Evolutionary conservation across 2,888 invertebrate genomes (phyloP), one percentile per base, ranked within the genome.

Genomic region (Xylocampa areola): DNA sequence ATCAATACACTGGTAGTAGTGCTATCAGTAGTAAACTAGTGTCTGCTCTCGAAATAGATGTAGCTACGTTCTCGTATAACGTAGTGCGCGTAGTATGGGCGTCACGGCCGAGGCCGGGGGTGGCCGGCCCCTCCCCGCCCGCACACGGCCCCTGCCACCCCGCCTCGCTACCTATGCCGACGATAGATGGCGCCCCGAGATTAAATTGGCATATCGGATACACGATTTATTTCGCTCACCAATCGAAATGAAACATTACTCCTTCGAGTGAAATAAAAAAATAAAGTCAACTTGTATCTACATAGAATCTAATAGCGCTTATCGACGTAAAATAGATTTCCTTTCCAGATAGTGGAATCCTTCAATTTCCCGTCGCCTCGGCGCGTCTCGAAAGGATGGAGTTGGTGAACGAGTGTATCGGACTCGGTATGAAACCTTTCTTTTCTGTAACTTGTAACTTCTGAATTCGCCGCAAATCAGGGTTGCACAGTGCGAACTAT

Each of bases 141-240:
- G 13, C 23, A 37, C 49, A n/a, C n/a, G 43, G 52, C 30, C 53
- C 53, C 54, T 27, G 49, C 68, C 55, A 45, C 53, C 68, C 51
- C 63, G 47, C 59, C 70, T 63, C 71, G 73, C 72, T 76, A 71
- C 69, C 76, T 70, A 69, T 70, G 69, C 66, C 74, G 72, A 80
- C 88, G 80, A 86, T 89, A 91, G 91, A 90, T 91, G 91, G 90
- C 90, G 85, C 76, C 76, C 59, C 72, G 74, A 83, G 86, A 87
- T 88, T 84, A 85, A 88, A 90, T 85, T 86, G 86, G 81, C 89
- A 86, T 84, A 89, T 86, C 71, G 81, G 84, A 81, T 83, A 85
- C 80, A 84, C 80, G 82, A 85, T 82, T 82, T 79, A 83, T 82
- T 76, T 79, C 72, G 71, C 68, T 77, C 75, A 67, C 65, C 78